phyloP scores from a whole-genome alignment of 2,797 vertebrate genomes.

The Odontamblyopus lacepedii region DNA sequence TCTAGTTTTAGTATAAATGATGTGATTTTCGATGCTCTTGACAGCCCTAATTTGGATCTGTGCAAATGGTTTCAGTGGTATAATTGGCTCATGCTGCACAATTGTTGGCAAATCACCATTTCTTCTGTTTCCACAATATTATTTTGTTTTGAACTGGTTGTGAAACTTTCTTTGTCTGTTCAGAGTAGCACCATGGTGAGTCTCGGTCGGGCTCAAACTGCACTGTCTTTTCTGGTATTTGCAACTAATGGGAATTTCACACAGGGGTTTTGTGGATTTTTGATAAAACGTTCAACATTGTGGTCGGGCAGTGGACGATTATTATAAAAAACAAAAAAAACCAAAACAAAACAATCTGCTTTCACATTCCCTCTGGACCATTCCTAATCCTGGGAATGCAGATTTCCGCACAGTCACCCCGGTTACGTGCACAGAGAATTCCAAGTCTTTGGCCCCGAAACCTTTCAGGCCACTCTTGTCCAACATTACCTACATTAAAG shows the following conservation, averaged over 20 bases:
- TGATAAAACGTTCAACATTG: conserved; percentile 8
- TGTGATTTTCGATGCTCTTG: no score
- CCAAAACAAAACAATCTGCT: not conserved
- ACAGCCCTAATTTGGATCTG: no score
- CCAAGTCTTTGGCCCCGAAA: no score
- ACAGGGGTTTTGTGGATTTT: conserved; percentile 9
- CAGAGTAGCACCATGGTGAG: conserved; percentile 8
- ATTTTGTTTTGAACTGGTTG: not conserved
- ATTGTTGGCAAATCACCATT: no score
- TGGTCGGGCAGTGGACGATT: conserved; percentile 5
- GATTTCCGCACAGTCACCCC: conserved; percentile 4
- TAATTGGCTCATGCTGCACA: no score
- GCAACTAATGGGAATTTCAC: conserved; percentile 23
- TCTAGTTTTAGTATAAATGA: no score
- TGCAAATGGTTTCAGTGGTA: no score
- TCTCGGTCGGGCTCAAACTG: not conserved
- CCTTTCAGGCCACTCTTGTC: no score
- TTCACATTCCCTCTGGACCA: conserved; percentile 7
- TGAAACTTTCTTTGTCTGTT: not conserved
- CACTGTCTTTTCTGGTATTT: conserved; percentile 11
- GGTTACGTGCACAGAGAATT: no score
- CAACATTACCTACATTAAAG: no score
- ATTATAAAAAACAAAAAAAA: no score
- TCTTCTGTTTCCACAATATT: no score
- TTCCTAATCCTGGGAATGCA: not conserved